Conservation (phyloP, 1,140 invertebrate genomes). For the Drosophila dunni region DNA sequence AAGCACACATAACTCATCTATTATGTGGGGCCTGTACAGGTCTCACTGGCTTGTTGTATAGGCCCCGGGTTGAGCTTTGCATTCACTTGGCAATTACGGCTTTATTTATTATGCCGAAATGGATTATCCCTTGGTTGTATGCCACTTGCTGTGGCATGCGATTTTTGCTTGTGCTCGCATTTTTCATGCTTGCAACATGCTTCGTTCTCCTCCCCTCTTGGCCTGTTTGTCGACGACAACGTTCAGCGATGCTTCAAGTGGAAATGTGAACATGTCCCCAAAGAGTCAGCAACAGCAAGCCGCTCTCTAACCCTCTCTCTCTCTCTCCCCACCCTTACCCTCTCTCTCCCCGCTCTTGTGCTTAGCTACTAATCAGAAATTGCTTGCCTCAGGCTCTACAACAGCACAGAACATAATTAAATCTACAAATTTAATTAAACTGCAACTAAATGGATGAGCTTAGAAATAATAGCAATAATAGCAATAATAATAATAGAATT, state of each 20-base stretch:
- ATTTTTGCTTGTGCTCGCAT: conserved; percentile 68
- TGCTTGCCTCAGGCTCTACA: not conserved
- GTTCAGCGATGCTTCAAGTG: conserved; percentile 31
- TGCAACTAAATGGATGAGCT: conserved; percentile 11
- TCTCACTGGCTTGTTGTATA: not conserved
- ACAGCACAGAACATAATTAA: conserved; percentile 16
- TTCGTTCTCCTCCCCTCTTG: not conserved
- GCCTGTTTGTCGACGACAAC: conserved; percentile 10
- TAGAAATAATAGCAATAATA: too few species aligned
- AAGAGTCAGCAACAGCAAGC: too few species aligned
- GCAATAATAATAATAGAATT: conserved; percentile 4
- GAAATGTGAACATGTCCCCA: conserved; percentile 21
- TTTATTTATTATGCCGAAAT: conserved; percentile 84
- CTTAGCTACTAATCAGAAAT: not conserved
- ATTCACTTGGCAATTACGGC: conserved; percentile 80
- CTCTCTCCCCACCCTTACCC: not conserved
- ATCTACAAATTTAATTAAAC: conserved; percentile 35
- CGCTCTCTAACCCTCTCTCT: not conserved
- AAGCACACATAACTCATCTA: conserved; percentile 75
- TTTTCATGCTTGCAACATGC: conserved; percentile 40
- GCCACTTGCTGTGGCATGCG: conserved; percentile 54
- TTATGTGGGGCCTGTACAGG: conserved; percentile 53
- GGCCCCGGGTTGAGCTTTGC: conserved; percentile 16
- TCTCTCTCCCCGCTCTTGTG: conserved; percentile 1
- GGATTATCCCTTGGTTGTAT: conserved; percentile 70